Evolutionary conservation across 2,113 vertebrate genomes (phyloP).

Genomic region (Hiodon alosoides): DNA sequence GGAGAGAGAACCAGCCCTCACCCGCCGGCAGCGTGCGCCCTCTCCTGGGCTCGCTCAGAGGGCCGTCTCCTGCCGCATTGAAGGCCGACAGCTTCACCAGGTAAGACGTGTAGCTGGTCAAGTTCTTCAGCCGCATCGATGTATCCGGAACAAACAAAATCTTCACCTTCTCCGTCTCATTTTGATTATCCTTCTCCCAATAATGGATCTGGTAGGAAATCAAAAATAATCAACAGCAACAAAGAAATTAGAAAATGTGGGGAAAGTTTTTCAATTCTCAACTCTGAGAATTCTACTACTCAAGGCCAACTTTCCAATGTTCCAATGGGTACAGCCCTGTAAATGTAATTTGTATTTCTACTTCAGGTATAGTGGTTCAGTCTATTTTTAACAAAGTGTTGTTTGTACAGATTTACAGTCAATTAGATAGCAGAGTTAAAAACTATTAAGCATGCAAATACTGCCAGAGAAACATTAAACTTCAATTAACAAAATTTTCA

Average conservation of each 20-base stretch:
- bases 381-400: no score
- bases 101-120: conserved; percentile 84
- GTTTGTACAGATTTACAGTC: neutral
- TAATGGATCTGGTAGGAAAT: conserved; percentile 74
- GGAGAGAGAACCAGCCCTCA: conserved; percentile 41
- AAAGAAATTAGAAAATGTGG: neutral
- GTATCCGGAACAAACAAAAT: conserved; percentile 86
- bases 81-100: conserved; percentile 81
- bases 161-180: conserved; percentile 80
- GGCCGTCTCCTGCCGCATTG: conserved; percentile 85
- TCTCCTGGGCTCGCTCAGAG: conserved; percentile 71
- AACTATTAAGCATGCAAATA: neutral
- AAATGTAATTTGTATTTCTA: no score
- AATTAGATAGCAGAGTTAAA: neutral
- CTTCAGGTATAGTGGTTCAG: no score
- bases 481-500: neutral
- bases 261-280: neutral
- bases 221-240: conserved; percentile 13
- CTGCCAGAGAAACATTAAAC: neutral
- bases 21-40: conserved; percentile 82
- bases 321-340: no score
- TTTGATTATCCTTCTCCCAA: conserved; percentile 78
- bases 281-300: neutral
- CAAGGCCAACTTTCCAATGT: neutral
- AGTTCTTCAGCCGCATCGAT: conserved; percentile 70